Base-by-base conservation (phyloP, 2,113 vertebrate genomes). In the Turnix velox region DNA sequence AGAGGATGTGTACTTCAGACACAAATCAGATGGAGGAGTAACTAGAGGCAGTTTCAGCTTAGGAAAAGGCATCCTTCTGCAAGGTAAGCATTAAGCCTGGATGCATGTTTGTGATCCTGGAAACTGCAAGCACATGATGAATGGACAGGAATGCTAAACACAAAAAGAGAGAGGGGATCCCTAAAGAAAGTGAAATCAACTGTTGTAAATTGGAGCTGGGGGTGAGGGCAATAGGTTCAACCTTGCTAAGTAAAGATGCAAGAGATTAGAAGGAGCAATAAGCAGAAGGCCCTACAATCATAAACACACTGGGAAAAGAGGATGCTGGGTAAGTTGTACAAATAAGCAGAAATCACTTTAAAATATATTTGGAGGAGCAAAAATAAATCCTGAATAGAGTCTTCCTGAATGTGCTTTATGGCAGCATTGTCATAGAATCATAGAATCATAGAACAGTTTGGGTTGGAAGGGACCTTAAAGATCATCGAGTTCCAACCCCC, bases 301-400 rank as follows among this genome's bases (percentile, higher is more conserved):
- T 85, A 96, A 96, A 96, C 77, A 93, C 80, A 14, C 59, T 30
- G 69, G 67, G 68, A 45, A 87, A 94, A 67, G 72, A 86, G 61
- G 72, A 35, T 48, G 61, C 66, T 43, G 68, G 61, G 74, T 88
- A 79, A 80, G 84, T 74, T 90, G 51, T 69, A 82, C 33, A 95
- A 94, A 95, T 90, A 93, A 89, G 79, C 90, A 92, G 52, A 85
- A 91, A 23, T 27, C n/a, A 68, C 76, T 94, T 92, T 0, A 65
- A 89, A 77, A 66, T 43, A 57, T 84, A 92, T 67, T 76, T 65
- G 76, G 51, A 46, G 74, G 33, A 92, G 71, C 33, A 87, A 94
- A 95, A 94, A 82, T 69, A 93, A 94, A 93, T 79, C 71, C 40
- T 88, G 67, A n/a, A 5, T 7, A 25, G 62, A 42, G 63, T 27